Conservation (phyloP, 2,888 invertebrate species). For the Himalopsyche kuldschensis region DNA sequence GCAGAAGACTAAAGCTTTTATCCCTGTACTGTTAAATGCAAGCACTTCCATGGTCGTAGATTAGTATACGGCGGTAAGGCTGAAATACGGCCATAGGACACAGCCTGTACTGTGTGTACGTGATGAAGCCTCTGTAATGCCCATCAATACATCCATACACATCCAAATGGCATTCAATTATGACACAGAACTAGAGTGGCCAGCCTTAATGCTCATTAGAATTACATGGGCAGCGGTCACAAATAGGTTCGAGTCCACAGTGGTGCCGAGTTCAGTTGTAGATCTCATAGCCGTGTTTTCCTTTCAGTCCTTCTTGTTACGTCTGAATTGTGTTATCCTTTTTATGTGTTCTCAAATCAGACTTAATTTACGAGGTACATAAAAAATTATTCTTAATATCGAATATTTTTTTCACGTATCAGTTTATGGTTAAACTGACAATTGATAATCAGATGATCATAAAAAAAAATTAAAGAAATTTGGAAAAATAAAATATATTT, state of each 20-base stretch:
- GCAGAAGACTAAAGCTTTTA: not conserved
- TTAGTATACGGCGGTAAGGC: slow-evolving; percentile 8
- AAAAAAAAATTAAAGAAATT: too few relatives aligned
- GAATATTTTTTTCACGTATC: not conserved
- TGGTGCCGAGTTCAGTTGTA: not conserved
- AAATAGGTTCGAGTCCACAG: slow-evolving; percentile 23
- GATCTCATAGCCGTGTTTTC: not conserved
- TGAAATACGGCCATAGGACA: not conserved
- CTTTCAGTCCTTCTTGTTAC: not conserved
- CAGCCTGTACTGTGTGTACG: slow-evolving; percentile 14
- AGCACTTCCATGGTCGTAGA: not conserved
- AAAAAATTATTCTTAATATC: not conserved
- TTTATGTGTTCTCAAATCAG: not conserved
- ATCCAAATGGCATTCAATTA: slow-evolving; percentile 42
- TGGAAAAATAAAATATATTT: too few relatives aligned
- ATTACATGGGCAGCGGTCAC: slow-evolving; percentile 54
- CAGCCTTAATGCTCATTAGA: slow-evolving; percentile 60
- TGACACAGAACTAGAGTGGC: slow-evolving; percentile 44
- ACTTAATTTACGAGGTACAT: not conserved
- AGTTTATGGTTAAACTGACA: too few relatives aligned
- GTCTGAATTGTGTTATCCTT: not conserved
- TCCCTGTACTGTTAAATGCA: not conserved
- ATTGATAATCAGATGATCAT: too few relatives aligned
- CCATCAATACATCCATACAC: slow-evolving; percentile 23
- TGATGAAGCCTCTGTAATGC: slow-evolving; percentile 17